Evolutionary conservation across 2,113 vertebrate species (phyloP).

Genomic region (Bos javanicus): DNA sequence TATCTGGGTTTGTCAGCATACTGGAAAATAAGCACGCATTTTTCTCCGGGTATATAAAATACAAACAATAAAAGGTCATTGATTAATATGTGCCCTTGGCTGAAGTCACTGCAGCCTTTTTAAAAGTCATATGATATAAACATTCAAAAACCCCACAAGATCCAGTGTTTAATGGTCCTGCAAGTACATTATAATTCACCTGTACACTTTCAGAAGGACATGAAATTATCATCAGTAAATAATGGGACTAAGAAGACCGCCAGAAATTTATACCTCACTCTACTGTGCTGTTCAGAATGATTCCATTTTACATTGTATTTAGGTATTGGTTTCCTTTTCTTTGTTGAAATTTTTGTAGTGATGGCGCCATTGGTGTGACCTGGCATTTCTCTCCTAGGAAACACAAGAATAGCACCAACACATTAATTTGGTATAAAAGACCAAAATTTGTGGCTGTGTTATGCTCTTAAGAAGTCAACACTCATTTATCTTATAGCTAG

Average conservation of each 20-base stretch:
- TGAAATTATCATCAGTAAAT: conserved; percentile 47
- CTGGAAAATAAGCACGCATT: background rate
- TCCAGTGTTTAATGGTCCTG: background rate
- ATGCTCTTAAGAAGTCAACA: background rate
- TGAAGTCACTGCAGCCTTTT: conserved; percentile 32
- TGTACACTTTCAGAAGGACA: conserved; percentile 35
- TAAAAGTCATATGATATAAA: conserved; percentile 6
- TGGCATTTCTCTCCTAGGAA: conserved; percentile 24
- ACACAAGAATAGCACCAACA: background rate
- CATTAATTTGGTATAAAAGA: background rate
- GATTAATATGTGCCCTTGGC: conserved; percentile 21
- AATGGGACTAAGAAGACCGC: conserved; percentile 7
- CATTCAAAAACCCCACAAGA: conserved; percentile 43
- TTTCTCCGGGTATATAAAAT: conserved; percentile 38
- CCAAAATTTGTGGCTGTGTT: background rate
- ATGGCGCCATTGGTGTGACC: background rate
- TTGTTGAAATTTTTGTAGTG: background rate
- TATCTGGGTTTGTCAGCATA: background rate
- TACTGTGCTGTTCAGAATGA: background rate
- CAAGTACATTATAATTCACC: conserved; percentile 48
- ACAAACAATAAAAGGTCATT: conserved; percentile 42
- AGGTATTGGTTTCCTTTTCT: background rate
- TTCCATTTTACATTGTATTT: background rate
- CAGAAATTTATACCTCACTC: background rate
- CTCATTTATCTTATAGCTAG: background rate